Base-by-base conservation (phyloP, 2,797 vertebrate species). In the Sebastes vulpes region DNA sequence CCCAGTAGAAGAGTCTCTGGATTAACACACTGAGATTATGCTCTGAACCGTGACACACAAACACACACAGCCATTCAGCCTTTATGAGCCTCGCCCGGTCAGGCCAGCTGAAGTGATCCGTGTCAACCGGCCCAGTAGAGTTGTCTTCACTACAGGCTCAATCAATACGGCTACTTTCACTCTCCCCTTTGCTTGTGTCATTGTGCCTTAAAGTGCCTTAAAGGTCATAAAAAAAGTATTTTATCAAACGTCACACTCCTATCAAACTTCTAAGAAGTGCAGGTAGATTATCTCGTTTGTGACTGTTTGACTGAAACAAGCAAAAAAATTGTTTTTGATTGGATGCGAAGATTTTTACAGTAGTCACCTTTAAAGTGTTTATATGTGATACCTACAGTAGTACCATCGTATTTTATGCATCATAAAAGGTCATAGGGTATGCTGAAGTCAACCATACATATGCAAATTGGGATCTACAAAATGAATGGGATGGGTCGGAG, bases 101-200 rank as follows among this genome's bases (percentile, higher is more conserved):
- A 35, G 14, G 12, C 31, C 25, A 28, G 28, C 26, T 54, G 26
- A 58, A 32, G 9, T 11, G 9, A 28, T 38, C 28, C 26, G 52
- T 16, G 48, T 63, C 14, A 52, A 6, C 29, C 6, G 35, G n/a
- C 38, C 23, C 6, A 29, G 25, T 50, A 8, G 31, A 32, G 11
- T 16, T 31, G 5, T 70, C 10, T 57, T 26, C 6, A 53, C 35
- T 68, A 70, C 23, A 72, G 73, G 26, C 72, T 77, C 57, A 60
- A 65, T 75, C 56, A 75, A 70, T 50, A 53, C 79, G 57, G 66
- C 77, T 82, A 72, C 63, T 77, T 75, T 32, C 42, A 54, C 25
- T 81, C 38, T 46, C n/a, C 56, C 35, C 21, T 50, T 53, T 54
- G 63, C 63, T 48, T 48, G 14, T 28, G 48, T 35, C 28, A 52